A percentile compares a stretch with the other conserved stretches of the same genome.
Conservation (phyloP, 1,140 invertebrate species). For the Radopholus similis region DNA sequence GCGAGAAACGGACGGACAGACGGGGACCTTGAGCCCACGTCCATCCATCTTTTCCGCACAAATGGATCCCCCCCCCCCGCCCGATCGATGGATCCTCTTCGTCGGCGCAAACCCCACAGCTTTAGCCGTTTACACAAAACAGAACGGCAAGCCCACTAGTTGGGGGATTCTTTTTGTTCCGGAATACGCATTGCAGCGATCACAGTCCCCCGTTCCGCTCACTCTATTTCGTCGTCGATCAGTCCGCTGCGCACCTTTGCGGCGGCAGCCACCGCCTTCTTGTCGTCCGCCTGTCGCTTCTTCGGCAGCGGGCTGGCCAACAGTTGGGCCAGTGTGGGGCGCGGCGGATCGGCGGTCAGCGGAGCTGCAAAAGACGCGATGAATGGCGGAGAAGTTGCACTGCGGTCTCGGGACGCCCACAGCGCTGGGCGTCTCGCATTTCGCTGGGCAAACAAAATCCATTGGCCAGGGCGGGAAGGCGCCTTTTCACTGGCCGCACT, state of each 20-base stretch:
- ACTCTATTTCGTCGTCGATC: conserved; percentile 5
- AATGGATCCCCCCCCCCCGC: too few species aligned
- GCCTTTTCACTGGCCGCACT: too few species aligned
- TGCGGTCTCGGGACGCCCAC: background rate
- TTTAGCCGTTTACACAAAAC: too few species aligned
- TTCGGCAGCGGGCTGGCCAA: background rate
- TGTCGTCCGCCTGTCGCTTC: background rate
- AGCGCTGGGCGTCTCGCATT: background rate
- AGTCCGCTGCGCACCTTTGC: background rate
- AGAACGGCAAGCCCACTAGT: too few species aligned
- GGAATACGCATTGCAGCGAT: background rate
- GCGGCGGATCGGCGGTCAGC: background rate
- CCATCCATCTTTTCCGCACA: too few species aligned
- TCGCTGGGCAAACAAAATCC: conserved; percentile 3
- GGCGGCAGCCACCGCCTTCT: too few species aligned
- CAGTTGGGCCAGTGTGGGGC: background rate
- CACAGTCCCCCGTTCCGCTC: background rate
- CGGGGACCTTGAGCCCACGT: background rate
- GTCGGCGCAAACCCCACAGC: too few species aligned
- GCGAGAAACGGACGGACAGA: background rate
- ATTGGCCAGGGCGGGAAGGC: too few species aligned
- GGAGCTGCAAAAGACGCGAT: background rate
- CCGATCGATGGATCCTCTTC: too few species aligned
- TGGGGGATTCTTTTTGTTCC: too few species aligned
- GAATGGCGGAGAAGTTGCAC: background rate